Conservation (phyloP, 2,797 vertebrate species). For the Smutsia gigantea region DNA sequence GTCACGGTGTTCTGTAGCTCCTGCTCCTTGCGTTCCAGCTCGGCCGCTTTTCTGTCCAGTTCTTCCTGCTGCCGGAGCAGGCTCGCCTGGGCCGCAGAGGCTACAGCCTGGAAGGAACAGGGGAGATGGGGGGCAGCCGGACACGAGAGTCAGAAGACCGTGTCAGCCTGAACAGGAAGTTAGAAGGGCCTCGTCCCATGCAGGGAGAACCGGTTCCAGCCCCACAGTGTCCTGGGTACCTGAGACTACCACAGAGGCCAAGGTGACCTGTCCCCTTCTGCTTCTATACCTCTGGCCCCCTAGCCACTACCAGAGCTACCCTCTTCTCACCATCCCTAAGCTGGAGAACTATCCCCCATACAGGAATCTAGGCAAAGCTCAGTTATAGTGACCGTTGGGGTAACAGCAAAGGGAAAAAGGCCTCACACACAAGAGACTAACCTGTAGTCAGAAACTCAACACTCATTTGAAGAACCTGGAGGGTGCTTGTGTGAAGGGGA, state of each 20-base stretch:
- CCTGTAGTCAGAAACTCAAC: neutral
- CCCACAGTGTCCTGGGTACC: neutral
- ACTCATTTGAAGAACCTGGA: neutral
- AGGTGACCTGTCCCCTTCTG: neutral
- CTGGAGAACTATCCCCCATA: neutral
- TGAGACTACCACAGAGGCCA: neutral
- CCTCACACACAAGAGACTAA: neutral
- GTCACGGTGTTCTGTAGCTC: constrained; percentile 89
- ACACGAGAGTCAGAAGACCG: neutral
- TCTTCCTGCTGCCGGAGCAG: constrained; percentile 97
- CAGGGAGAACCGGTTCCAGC: neutral
- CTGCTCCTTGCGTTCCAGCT: constrained; percentile 95
- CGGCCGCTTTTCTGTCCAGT: constrained; percentile 96
- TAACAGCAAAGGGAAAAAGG: neutral
- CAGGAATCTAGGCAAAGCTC: neutral
- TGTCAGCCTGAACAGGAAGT: neutral
- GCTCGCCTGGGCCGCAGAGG: constrained; percentile 92
- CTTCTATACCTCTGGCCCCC: neutral
- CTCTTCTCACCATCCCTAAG: neutral
- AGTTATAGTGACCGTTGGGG: neutral
- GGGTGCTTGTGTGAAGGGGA: neutral
- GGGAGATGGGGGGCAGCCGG: neutral
- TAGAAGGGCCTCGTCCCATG: neutral
- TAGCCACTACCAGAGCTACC: neutral
- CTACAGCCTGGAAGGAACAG: constrained; percentile 87